Evolutionary conservation across 2,113 vertebrate genomes (phyloP), one percentile per base, ranked within the genome.

Genomic region (Nyctereutes procyonoides): DNA sequence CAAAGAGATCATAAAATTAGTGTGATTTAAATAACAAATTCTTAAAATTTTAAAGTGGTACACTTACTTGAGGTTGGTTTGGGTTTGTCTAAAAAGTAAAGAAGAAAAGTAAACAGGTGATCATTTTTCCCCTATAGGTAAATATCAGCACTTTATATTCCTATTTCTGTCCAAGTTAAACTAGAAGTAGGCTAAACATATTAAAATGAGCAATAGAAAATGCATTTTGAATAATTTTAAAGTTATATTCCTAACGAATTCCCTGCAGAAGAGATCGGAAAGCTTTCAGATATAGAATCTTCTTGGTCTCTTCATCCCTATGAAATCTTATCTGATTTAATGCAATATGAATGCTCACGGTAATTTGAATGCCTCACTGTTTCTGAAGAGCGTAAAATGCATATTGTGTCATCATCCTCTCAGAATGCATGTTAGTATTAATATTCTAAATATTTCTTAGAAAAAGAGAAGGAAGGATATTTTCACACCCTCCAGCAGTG

Each of bases 31-130:
- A 80, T 43, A 62, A 20, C 8, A 79, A 58, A 43, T 51, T 94
- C 17, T 87, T 77, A 86, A 80, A 81, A 43, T 87, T 74, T 30
- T 81, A 90, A 96, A 83, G 88, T 20, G 38, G 63, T 92, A 30
- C 20, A 98, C 96, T 0, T 98, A 99, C 98, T 98, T 97, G 97
- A 92, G 95, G 91, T 97, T 84, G 30, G 63, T 97, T 98, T 99
- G 0, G n/a, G 51, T 93, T 98, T 98, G 20, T 95, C 98, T 98
- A 93, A 48, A 84, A 98, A 91, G 24, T 3, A 92, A 97, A 97
- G 24, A 90, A 82, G 86, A 77, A 85, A 38, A 16, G 24, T n/a
- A 98, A 76, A 24, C 88, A 30, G 96, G 19, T 43, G 20, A n/a
- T 82, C 76, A 86, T 84, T 84, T 95, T 83, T 22, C 60, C 38